Evolutionary conservation across 1,140 invertebrate genomes (phyloP).

Genomic region (Hylaeus anthracinus): DNA sequence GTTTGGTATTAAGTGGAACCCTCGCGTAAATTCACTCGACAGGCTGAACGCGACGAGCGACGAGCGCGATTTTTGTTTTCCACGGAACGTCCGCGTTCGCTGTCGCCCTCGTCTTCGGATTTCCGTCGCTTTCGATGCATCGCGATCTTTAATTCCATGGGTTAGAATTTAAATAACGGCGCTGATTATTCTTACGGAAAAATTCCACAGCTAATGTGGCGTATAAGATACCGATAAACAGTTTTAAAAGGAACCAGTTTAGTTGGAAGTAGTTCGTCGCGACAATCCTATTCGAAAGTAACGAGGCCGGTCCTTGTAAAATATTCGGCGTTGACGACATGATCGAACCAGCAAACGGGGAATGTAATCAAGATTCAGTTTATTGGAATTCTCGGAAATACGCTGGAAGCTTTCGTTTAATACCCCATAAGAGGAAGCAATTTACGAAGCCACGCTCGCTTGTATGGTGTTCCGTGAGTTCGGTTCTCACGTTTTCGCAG

Average conservation of each 20-base stretch:
- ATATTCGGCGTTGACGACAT: not conserved
- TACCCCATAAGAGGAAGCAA: conserved; percentile 30
- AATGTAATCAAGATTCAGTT: conserved; percentile 41
- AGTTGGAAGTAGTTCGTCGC: not conserved
- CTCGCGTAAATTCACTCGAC: conserved; percentile 15
- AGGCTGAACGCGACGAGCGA: not conserved
- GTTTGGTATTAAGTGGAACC: not conserved
- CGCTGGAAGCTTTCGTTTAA: conserved; percentile 22
- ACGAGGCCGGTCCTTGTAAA: conserved; percentile 1
- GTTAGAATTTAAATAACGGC: too few relatives aligned
- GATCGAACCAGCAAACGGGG: conserved; percentile 21
- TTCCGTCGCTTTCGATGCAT: not conserved
- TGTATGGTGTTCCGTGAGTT: not conserved
- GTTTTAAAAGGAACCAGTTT: too few relatives aligned
- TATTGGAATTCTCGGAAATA: conserved; percentile 30
- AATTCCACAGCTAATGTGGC: too few relatives aligned
- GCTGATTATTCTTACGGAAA: too few relatives aligned
- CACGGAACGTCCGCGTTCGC: not conserved
- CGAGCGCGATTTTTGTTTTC: not conserved
- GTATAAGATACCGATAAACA: too few relatives aligned
- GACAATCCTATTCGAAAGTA: not conserved
- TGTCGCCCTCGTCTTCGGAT: too few relatives aligned
- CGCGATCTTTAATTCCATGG: not conserved
- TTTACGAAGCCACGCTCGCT: conserved; percentile 18
- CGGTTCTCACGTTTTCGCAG: not conserved